Evolutionary conservation across 2,888 invertebrate genomes (phyloP), one percentile per base, ranked within the genome.

Genomic region (Ecliptopera silaceata): DNA sequence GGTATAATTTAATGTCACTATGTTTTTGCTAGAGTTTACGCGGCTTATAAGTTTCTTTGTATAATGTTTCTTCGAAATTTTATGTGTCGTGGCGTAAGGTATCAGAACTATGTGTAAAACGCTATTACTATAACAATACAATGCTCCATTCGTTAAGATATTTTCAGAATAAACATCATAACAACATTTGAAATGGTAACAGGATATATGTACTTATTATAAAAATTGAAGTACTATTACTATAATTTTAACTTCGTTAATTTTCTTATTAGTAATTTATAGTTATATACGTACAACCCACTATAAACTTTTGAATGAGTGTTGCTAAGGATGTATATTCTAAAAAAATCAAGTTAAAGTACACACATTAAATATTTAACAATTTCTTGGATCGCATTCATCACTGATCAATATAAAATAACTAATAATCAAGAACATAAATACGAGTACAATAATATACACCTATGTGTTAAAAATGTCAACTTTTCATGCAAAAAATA

Each of bases 381-480:
- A 49, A 59, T 46, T 52, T 56, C 56, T 61, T 44, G 32, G 20
- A 49, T 51, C 55, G 32, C 42, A 46, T 52, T 52, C 26, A 61
- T 51, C 36, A 51, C 41, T 42, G 36, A 56, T 56, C 41, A 57
- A 34, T 41, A 55, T 38, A 58, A 22, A 52, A 47, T 61, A 64
- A 61, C 31, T 46, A 57, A 59, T 56, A 65, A 59, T 41, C 50
- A 47, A 50, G 31, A 62, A 60, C 45, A 57, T 62, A 60, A 34
- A 64, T 63, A n/a, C n/a, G n/a, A n/a, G n/a, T n/a, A 63, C 48
- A 54, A 62, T 61, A 61, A 64, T 61, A 64, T 68, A 71, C 70
- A 74, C 69, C 72, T 68, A 71, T 74, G 78, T 76, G 77, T 79
- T 75, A 72, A 75, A 74, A 79, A 82, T 74, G 68, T 78, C 70